Conservation (phyloP, 2,113 vertebrate species). For the Leucosticte australis region DNA sequence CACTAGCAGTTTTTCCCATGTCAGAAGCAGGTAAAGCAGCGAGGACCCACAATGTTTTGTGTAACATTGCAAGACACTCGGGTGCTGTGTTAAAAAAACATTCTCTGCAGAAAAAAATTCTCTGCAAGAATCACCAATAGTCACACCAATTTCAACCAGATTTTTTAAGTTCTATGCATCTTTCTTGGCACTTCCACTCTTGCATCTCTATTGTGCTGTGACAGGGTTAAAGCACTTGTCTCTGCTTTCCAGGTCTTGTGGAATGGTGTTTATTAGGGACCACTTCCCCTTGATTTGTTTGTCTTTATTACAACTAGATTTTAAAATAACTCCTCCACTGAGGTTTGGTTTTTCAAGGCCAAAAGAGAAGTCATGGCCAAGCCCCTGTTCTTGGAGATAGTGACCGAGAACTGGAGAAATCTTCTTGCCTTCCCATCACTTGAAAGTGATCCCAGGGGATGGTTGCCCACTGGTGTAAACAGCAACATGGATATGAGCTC, state of each 20-base stretch:
- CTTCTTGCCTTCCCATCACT: not conserved
- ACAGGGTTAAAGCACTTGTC: not conserved
- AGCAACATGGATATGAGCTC: not conserved
- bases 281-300: not conserved
- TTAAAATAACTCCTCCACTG: not conserved
- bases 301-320: not conserved
- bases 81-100: not conserved
- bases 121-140: not conserved
- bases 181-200: not conserved
- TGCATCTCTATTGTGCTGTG: not conserved
- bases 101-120: not conserved
- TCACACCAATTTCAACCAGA: not conserved
- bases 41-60: not conserved
- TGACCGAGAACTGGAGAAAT: not conserved
- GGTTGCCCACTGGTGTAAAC: not conserved
- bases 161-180: not conserved
- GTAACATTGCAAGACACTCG: not conserved
- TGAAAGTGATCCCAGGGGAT: not conserved
- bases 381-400: not conserved
- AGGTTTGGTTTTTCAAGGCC: not conserved
- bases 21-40: not conserved
- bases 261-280: not conserved
- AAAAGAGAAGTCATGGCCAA: not conserved
- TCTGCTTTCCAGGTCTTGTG: not conserved
- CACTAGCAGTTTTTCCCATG: not conserved